phyloP scores from a whole-genome alignment of 2,797 vertebrate genomes.

The Leptoclinus maculatus region DNA sequence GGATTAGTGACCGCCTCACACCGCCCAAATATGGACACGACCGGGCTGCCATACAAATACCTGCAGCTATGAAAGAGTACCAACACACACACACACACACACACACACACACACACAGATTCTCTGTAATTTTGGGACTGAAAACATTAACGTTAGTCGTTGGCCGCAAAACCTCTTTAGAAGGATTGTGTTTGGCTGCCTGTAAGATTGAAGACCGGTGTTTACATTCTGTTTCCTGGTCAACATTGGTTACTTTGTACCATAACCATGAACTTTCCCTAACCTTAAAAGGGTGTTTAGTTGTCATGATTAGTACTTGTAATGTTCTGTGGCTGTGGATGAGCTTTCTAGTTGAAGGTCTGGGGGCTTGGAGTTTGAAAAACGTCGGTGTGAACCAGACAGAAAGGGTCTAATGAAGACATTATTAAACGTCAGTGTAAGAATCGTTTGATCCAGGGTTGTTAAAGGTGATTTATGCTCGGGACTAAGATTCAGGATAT shows the following conservation, averaged over 20 bases:
- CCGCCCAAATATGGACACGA: constrained; percentile 74
- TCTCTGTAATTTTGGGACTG: neutral
- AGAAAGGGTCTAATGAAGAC: neutral
- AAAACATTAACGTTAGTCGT: neutral
- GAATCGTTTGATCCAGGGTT: neutral
- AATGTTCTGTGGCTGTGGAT: neutral
- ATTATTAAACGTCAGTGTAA: neutral
- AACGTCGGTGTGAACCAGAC: neutral
- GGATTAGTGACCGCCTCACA: constrained; percentile 73
- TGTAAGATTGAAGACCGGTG: neutral
- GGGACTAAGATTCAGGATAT: neutral
- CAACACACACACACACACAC: constrained; percentile 18
- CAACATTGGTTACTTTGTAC: neutral
- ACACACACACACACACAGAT: neutral
- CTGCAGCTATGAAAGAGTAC: constrained; percentile 45
- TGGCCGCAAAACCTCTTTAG: neutral
- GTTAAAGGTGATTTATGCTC: neutral
- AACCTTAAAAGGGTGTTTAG: neutral
- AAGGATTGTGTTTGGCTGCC: neutral
- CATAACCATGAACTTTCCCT: neutral
- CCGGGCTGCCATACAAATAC: constrained; percentile 73
- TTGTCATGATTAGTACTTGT: neutral
- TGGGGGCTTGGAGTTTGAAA: neutral
- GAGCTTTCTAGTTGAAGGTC: neutral
- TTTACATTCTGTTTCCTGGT: neutral